These are phyloP conservation scores for Zootoca vivipara DNA, from an alignment of 2,113 vertebrate genomes.

Conservation along the genomic window DNA sequence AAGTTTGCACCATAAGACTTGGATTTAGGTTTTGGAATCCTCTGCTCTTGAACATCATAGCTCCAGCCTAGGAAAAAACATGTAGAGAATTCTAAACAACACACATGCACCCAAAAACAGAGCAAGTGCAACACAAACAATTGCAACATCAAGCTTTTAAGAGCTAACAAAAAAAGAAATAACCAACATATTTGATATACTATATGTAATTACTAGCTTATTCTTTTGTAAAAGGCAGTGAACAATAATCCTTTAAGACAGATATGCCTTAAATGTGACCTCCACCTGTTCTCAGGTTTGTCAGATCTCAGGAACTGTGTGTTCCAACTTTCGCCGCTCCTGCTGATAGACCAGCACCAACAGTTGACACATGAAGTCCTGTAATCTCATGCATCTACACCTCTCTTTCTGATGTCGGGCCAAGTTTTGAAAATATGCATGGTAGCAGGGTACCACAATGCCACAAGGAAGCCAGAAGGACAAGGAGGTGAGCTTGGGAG, in stretches of 20 bases:
- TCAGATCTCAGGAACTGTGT: not conserved
- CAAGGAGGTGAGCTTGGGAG: not conserved
- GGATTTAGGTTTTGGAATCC: slow-evolving; percentile 88
- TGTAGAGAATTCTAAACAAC: slow-evolving; percentile 62
- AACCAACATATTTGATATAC: slow-evolving; percentile 52
- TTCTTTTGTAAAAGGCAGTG: slow-evolving; percentile 10
- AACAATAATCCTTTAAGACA: slow-evolving; percentile 34
- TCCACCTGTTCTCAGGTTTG: not conserved
- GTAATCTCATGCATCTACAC: slow-evolving; percentile 19
- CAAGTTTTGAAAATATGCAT: slow-evolving; percentile 2
- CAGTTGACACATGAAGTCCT: slow-evolving; percentile 24
- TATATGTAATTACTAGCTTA: slow-evolving; percentile 37
- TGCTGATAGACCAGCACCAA: slow-evolving; percentile 20
- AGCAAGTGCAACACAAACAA: slow-evolving; percentile 48
- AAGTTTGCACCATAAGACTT: slow-evolving; percentile 98
- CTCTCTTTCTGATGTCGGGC: not conserved
- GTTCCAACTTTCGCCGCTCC: slow-evolving; percentile 18
- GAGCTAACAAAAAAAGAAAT: slow-evolving; percentile 28
- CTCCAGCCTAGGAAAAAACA: slow-evolving; percentile 88
- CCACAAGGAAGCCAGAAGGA: slow-evolving; percentile 17
- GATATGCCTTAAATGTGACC: slow-evolving; percentile 21
- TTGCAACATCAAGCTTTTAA: slow-evolving; percentile 44
- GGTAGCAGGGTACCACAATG: not conserved
- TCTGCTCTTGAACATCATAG: slow-evolving; percentile 91
- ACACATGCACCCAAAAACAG: slow-evolving; percentile 33